phyloP scores from a whole-genome alignment of 2,888 invertebrate genomes.

The Stenoptilia bipunctidactyla region DNA sequence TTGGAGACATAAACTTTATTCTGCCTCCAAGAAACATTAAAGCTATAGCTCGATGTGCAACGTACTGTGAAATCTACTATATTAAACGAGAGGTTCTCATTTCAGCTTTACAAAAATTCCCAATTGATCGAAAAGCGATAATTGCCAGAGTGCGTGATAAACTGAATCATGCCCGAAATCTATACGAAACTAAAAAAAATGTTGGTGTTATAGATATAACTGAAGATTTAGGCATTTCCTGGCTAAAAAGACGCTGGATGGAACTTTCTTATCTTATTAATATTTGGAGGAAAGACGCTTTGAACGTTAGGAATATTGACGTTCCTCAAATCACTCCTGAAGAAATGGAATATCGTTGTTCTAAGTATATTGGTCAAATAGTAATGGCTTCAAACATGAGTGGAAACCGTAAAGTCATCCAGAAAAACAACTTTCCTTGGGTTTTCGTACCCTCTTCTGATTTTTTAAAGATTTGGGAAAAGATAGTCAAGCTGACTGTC shows the following conservation, averaged over 20 bases:
- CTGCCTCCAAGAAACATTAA: constrained; percentile 8
- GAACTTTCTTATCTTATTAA: no score
- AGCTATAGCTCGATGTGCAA: constrained; percentile 5
- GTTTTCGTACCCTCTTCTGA: constrained; percentile 35
- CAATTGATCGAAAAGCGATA: constrained; percentile 4
- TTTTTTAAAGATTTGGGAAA: constrained; percentile 33
- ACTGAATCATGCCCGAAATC: constrained; percentile 3
- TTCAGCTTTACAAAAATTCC: constrained; percentile 4
- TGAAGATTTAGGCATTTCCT: no score
- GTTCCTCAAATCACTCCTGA: constrained; percentile 17
- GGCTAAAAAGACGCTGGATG: no score
- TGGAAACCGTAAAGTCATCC: constrained; percentile 36
- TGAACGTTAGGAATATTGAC: background rate
- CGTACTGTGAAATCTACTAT: constrained; percentile 7
- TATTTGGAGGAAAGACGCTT: no score
- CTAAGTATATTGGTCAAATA: constrained; percentile 51
- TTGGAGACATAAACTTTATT: constrained; percentile 8
- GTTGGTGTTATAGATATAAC: no score
- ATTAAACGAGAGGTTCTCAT: constrained; percentile 2
- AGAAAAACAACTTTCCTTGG: constrained; percentile 41
- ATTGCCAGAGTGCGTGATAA: background rate
- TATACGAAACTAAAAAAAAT: constrained; percentile 2
- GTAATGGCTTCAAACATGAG: constrained; percentile 41
- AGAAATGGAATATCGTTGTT: constrained; percentile 46
- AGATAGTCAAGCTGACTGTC: constrained; percentile 32